These are phyloP conservation scores for Epinephelus fuscoguttatus DNA, from an alignment of 2,113 vertebrate genomes.

Conservation along the genomic window DNA sequence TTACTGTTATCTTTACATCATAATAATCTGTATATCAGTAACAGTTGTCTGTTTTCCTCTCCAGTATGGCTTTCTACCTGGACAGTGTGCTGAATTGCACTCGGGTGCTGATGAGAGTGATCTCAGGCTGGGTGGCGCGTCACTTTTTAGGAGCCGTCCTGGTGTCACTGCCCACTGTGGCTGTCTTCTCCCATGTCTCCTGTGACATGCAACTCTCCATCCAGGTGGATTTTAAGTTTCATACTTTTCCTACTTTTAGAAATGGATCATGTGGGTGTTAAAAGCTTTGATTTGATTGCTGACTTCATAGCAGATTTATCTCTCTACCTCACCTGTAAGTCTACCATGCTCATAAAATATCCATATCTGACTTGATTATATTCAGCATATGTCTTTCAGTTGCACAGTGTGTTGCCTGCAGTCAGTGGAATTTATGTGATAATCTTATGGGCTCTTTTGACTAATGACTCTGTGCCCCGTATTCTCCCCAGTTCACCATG, in stretches of 20 bases:
- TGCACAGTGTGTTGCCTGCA: background rate
- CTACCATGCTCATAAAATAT: background rate
- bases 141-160: slow-evolving; percentile 93
- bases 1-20: background rate
- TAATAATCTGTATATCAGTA: background rate
- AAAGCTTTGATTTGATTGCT: background rate
- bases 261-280: background rate
- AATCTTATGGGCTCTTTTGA: background rate
- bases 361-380: background rate
- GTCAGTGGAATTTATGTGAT: background rate
- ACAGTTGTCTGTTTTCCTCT: slow-evolving; percentile 1
- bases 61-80: slow-evolving; percentile 95
- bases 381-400: background rate
- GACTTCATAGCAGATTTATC: background rate
- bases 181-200: slow-evolving; percentile 92
- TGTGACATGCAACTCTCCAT: slow-evolving; percentile 85
- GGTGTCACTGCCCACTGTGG: slow-evolving; percentile 93
- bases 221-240: slow-evolving; percentile 70
- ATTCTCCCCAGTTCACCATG: slow-evolving; percentile 88
- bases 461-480: background rate
- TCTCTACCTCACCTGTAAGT: background rate
- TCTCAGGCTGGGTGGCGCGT: slow-evolving; percentile 94
- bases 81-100: slow-evolving; percentile 91
- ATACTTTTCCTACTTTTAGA: slow-evolving; percentile 2
- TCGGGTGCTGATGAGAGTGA: slow-evolving; percentile 86